A percentile compares a stretch with the other conserved stretches of the same genome.
phyloP scores from a whole-genome alignment of 1,140 invertebrate genomes.

The Nephotettix cincticeps region DNA sequence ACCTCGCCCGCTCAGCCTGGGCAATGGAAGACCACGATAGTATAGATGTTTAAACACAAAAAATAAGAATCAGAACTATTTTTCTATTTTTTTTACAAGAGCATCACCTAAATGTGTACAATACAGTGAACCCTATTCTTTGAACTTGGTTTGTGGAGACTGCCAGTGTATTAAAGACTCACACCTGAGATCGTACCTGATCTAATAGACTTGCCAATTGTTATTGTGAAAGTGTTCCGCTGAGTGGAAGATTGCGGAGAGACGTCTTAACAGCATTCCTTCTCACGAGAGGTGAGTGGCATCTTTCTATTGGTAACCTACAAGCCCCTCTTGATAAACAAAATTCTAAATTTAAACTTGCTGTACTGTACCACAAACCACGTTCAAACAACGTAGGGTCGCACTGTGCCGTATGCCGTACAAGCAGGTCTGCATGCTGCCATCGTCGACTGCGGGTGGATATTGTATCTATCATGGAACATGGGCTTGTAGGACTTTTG shows the following conservation, averaged over 20 bases:
- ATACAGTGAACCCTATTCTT: conserved; percentile 11
- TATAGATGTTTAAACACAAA: conserved; percentile 12
- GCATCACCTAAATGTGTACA: conserved; percentile 7
- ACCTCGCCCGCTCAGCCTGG: background rate
- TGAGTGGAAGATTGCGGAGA: background rate
- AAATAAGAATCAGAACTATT: background rate
- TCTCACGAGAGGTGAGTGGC: background rate
- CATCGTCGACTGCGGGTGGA: background rate
- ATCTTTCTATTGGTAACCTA: conserved; percentile 15
- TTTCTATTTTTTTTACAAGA: conserved; percentile 7
- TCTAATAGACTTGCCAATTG: background rate
- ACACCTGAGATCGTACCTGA: too few species aligned
- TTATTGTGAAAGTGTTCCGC: background rate
- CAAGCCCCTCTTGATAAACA: conserved; percentile 2
- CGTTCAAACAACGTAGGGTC: conserved; percentile 11
- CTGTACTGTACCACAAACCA: conserved; percentile 17
- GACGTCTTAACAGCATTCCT: background rate
- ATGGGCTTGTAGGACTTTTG: too few species aligned
- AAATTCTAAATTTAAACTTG: conserved; percentile 14
- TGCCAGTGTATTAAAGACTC: background rate
- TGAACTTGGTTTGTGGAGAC: conserved; percentile 19
- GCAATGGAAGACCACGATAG: conserved; percentile 11
- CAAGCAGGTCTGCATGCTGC: background rate
- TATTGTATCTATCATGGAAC: background rate
- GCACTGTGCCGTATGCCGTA: conserved; percentile 11